Percentiles rank a stretch among this genome's conserved stretches.
These are phyloP conservation scores for Ivindomyrus marchei DNA, from an alignment of 2,113 vertebrate species.

Conservation along the genomic window DNA sequence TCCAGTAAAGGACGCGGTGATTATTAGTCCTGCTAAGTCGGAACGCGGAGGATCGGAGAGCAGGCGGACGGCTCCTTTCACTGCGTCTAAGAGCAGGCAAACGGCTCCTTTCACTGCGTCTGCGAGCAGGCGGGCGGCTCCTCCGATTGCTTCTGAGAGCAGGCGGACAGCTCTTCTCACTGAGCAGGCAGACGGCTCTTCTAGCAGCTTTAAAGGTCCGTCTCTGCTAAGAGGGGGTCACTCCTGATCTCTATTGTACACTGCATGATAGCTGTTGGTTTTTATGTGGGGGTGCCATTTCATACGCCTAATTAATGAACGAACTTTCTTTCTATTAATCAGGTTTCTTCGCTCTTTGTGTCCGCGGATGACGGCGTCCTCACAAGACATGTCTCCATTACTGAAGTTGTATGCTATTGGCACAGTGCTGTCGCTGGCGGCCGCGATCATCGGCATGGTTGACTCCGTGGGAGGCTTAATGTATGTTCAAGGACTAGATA, in stretches of 20 bases:
- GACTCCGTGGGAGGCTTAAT: conserved; percentile 33
- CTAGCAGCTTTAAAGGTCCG: not conserved
- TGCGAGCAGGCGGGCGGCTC: not conserved
- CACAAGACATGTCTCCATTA: conserved; percentile 3
- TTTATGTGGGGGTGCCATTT: not conserved
- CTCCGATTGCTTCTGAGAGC: not conserved
- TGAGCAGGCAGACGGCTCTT: not conserved
- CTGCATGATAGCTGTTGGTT: not conserved
- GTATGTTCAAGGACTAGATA: conserved; percentile 19
- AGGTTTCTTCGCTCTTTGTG: not conserved
- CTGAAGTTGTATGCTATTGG: conserved; percentile 24
- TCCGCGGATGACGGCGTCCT: not conserved
- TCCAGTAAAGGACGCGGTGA: not conserved
- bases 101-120: not conserved
- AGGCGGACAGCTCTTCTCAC: not conserved
- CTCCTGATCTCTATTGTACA: not conserved
- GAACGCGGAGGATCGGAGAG: not conserved
- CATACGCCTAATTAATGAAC: not conserved
- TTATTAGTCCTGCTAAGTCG: not conserved
- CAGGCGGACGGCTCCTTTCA: not conserved
- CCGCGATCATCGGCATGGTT: conserved; percentile 17
- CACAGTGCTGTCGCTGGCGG: conserved; percentile 8
- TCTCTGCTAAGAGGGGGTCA: not conserved
- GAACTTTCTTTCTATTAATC: not conserved
- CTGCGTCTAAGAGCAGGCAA: not conserved